These are phyloP conservation scores for Epicauta chinensis DNA, from an alignment of 1,140 invertebrate genomes.

Conservation along the genomic window DNA sequence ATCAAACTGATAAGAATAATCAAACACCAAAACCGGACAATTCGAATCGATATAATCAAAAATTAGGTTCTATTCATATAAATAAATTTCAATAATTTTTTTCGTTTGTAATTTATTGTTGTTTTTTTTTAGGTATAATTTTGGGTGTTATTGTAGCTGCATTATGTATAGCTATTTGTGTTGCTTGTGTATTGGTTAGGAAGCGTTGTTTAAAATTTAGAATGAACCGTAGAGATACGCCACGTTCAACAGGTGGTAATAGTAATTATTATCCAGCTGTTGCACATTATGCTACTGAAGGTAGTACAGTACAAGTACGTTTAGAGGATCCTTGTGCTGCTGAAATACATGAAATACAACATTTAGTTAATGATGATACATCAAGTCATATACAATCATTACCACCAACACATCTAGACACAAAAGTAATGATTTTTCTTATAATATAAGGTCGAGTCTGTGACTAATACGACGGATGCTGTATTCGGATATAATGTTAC, in stretches of 20 bases:
- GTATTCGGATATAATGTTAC: too few species aligned
- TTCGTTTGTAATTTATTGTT: conserved; percentile 1
- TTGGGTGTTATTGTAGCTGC: conserved; percentile 39
- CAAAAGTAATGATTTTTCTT: too few species aligned
- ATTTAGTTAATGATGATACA: conserved; percentile 34
- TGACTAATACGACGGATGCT: too few species aligned
- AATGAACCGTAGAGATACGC: conserved; percentile 11
- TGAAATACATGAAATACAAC: conserved; percentile 41
- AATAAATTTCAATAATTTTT: conserved; percentile 3
- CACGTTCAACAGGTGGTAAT: conserved; percentile 16
- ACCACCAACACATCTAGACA: not conserved
- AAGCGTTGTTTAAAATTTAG: conserved; percentile 38
- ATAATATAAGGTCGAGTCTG: too few species aligned
- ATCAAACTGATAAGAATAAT: not conserved
- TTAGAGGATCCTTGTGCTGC: conserved; percentile 25
- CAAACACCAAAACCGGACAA: conserved; percentile 1
- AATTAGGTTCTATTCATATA: conserved; percentile 39
- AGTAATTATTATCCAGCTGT: conserved; percentile 29
- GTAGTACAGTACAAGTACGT: conserved; percentile 28
- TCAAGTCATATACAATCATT: conserved; percentile 4
- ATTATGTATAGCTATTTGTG: conserved; percentile 39
- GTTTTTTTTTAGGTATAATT: conserved; percentile 37
- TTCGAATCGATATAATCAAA: conserved; percentile 37
- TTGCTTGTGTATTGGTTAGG: conserved; percentile 36
- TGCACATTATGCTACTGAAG: conserved; percentile 26